Evolutionary conservation across 2,113 vertebrate genomes (phyloP), one percentile per base, ranked within the genome.

Genomic region (Chaetodon auriga): DNA sequence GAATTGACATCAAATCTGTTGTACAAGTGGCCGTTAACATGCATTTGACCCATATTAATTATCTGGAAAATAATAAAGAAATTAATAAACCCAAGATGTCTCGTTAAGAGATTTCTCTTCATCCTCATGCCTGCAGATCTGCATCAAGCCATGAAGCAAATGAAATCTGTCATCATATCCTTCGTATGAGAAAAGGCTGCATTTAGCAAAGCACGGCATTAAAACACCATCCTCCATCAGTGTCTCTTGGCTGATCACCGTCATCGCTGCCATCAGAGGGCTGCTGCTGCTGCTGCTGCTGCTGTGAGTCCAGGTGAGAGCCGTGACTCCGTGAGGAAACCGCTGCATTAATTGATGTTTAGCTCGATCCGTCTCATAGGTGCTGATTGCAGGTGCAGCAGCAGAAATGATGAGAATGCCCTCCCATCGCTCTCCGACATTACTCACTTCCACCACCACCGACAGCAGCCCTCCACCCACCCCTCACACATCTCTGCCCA

Each of bases 261-360:
- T 80, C 84, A 5, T 77, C 70, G 43, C 78, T 51, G 71, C 75
- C 68, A 80, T 84, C 75, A 85, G 80, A 53, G 68, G 43, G 64
- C 70, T 68, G 63, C 68, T 36, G 80, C 75, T 21, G 73, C 66
- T 30, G 81, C 74, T 25, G 74, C 46, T 21, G 73, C 66, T 30
- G 81, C 74, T 25, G 74, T 46, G 83, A 54, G 75, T 73, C 79
- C 82, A 81, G 45, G 53, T 87, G 87, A 85, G 65, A 74, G 81
- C 36, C 6, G 51, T 36, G 57, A 68, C 78, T 88, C 83, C 4
- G 8, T 10, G 61, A 84, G 85, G 65, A 87, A 79, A 73, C 89
- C 46, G 14, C 54, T 19, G 83, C 92, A 90, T 87, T 85, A 90
- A 91, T 90, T 92, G 88, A 86, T 82, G 88, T 92, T 91, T 85